Evolutionary conservation across 2,797 vertebrate genomes (phyloP).

Genomic region (Cygnus olor): DNA sequence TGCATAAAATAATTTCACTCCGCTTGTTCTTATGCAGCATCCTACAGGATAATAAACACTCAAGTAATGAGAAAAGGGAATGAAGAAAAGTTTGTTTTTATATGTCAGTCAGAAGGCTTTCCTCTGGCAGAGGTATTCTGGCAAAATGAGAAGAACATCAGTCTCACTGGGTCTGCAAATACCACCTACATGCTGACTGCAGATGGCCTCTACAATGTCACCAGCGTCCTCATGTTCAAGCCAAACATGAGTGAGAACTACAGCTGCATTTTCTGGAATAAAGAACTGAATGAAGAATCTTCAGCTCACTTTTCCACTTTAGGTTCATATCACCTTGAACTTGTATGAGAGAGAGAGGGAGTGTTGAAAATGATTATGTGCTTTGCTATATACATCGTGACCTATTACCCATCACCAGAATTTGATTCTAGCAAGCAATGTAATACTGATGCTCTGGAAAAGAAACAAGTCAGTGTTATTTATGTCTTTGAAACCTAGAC

Average conservation of each 20-base stretch:
- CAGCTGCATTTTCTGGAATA: slow-evolving; percentile 81
- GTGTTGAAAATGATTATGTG: neutral
- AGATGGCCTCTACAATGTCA: slow-evolving; percentile 81
- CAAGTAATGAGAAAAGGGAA: slow-evolving; percentile 11
- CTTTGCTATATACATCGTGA: neutral
- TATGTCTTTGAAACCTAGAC: neutral
- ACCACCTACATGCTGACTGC: slow-evolving; percentile 61
- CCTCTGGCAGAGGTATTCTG: slow-evolving; percentile 82
- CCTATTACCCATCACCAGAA: neutral
- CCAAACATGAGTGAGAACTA: slow-evolving; percentile 78
- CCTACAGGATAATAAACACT: slow-evolving; percentile 73
- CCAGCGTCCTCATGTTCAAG: slow-evolving; percentile 77
- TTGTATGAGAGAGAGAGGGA: neutral
- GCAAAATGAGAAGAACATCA: slow-evolving; percentile 57
- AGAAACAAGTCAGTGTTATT: neutral
- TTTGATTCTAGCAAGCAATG: neutral
- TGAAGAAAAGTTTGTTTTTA: slow-evolving; percentile 75
- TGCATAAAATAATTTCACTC: neutral
- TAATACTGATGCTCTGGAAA: neutral
- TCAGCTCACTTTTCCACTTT: slow-evolving; percentile 73
- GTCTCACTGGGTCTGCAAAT: slow-evolving; percentile 50
- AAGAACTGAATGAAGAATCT: slow-evolving; percentile 49
- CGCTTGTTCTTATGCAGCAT: slow-evolving; percentile 59
- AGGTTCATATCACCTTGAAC: slow-evolving; percentile 70
- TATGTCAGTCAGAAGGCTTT: slow-evolving; percentile 85